phyloP scores from a whole-genome alignment of 1,140 invertebrate species.

The Antheraea mylitta region DNA sequence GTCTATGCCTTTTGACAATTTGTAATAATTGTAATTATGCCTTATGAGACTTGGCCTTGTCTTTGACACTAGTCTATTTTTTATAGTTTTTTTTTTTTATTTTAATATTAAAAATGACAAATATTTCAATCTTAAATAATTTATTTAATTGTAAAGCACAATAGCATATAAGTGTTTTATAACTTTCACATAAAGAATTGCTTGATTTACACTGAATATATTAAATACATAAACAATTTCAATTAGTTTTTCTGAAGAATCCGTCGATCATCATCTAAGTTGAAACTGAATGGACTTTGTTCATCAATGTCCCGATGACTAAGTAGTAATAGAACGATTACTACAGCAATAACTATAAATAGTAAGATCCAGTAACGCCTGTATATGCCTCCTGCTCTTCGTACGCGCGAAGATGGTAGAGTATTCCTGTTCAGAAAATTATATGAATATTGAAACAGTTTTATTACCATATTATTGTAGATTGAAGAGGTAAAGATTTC shows the following conservation, averaged over 20 bases:
- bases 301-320: constrained; percentile 58
- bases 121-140: constrained; percentile 9
- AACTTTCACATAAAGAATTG: constrained; percentile 46
- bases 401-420: constrained; percentile 59
- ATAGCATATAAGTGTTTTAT: constrained; percentile 13
- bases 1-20: neutral
- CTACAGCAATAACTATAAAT: constrained; percentile 45
- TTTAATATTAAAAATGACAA: neutral
- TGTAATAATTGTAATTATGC: constrained; percentile 1
- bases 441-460: neutral
- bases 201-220: constrained; percentile 44
- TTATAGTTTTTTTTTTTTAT: constrained; percentile 4
- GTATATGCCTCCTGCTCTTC: constrained; percentile 62
- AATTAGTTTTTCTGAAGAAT: constrained; percentile 69
- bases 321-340: constrained; percentile 52
- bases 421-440: constrained; percentile 47
- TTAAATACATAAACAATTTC: constrained; percentile 19
- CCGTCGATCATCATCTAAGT: constrained; percentile 59
- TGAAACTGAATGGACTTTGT: constrained; percentile 59
- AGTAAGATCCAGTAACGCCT: constrained; percentile 63
- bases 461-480: too few relatives aligned
- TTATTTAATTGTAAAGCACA: constrained; percentile 8
- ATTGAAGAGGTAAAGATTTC: too few relatives aligned
- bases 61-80: constrained; percentile 2
- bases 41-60: constrained; percentile 12